Base-by-base conservation (phyloP, 2,888 invertebrate genomes). In the Priocnemis perturbator region DNA sequence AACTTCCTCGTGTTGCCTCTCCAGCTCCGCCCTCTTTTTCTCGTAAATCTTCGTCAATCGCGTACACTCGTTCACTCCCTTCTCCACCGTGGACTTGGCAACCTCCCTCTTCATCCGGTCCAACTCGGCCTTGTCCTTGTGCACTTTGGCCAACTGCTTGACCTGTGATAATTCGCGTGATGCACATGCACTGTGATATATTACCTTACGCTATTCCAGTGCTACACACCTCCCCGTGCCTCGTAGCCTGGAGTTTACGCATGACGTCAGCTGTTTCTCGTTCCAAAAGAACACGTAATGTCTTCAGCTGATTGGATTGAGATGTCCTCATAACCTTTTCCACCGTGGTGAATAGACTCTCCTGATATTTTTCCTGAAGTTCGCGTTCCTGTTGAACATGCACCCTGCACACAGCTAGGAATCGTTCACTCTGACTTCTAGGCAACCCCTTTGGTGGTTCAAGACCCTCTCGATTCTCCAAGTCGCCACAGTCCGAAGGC, bases 91-190 rank as follows among this genome's bases (percentile, higher is more conserved):
- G 82, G 94, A 92, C 71, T 92, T 93, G 58, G 93, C 93, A 2
- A 97, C 96, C 91, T 97, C 95, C 85, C 97, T 90, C 89, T 96
- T 97, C 89, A 95, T 94, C 86, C 96, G 91, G 73, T 94, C 94
- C 81, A 98, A 92, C 88, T 98, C 98, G 79, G 96, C 97, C 82
- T 97, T 95, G 89, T 98, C 97, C 80, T 95, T 93, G 88, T 97
- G 96, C 69, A 94, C 94, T 87, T 97, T 96, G 23, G 95, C 94
- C 70, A 98, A 90, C 59, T 93, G 93, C 87, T 97, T 97, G 69
- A 97, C 96, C 89, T 89, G 63, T 19, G 19, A 66, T 15, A 59
- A 52, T 55, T 21, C 23, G 48, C 14, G 9, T 17, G n/a, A 59
- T 48, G n/a, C 44, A 5, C 15, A 63, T n/a, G 64, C 37, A 37